phyloP scores from a whole-genome alignment of 1,140 invertebrate species.

The Camponotus pennsylvanicus region DNA sequence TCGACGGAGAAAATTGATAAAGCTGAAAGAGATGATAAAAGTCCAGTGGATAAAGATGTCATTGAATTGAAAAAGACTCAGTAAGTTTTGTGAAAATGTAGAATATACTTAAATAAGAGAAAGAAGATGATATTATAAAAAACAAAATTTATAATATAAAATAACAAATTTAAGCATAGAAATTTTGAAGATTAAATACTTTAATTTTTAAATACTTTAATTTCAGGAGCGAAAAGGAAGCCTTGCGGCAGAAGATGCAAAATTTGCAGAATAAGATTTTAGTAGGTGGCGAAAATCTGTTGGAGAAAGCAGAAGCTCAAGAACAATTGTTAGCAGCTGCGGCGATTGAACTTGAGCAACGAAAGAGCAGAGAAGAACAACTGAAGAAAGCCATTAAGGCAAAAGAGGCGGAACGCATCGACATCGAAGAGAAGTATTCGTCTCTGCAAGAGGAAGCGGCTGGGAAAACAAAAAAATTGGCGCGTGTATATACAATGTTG shows the following conservation, averaged over 20 bases:
- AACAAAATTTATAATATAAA: slow-evolving; percentile 23
- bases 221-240: slow-evolving; percentile 90
- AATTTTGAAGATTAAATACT: slow-evolving; percentile 24
- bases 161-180: slow-evolving; percentile 9
- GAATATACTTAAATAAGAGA: neutral
- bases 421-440: slow-evolving; percentile 98
- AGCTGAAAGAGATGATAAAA: slow-evolving; percentile 83
- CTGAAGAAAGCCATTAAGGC: slow-evolving; percentile 93
- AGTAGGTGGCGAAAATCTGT: slow-evolving; percentile 98
- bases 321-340: slow-evolving; percentile 96
- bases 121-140: neutral
- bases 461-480: slow-evolving; percentile 97
- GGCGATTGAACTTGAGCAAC: slow-evolving; percentile 95
- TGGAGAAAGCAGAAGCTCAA: slow-evolving; percentile 98
- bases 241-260: slow-evolving; percentile 94
- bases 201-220: neutral
- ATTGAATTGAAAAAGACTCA: slow-evolving; percentile 85
- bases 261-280: slow-evolving; percentile 98
- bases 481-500: slow-evolving; percentile 93
- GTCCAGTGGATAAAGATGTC: slow-evolving; percentile 82
- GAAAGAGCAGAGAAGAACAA: slow-evolving; percentile 93
- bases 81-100: slow-evolving; percentile 73
- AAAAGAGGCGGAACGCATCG: slow-evolving; percentile 96
- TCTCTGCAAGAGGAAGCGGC: slow-evolving; percentile 97
- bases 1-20: slow-evolving; percentile 81